Evolutionary conservation across 2,888 invertebrate genomes (phyloP).

Genomic region (Bellardia bayeri): DNA sequence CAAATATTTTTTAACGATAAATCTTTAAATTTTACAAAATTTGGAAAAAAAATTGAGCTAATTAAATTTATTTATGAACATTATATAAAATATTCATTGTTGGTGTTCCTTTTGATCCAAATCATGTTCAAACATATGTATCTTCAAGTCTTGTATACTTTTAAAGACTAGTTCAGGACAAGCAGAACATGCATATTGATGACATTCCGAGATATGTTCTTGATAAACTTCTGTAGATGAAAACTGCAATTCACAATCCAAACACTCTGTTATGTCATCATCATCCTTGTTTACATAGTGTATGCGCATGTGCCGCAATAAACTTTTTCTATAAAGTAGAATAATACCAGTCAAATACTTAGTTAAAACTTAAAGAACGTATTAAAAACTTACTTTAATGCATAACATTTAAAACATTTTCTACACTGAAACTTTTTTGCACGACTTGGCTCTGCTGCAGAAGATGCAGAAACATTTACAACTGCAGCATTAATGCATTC

Average conservation of each 20-base stretch:
- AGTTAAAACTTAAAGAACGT: background rate
- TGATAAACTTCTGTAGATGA: constrained; percentile 48
- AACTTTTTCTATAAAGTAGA: constrained; percentile 72
- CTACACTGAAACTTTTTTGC: constrained; percentile 79
- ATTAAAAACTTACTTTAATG: constrained; percentile 77
- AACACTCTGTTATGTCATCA: constrained; percentile 64
- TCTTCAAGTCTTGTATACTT: constrained; percentile 66
- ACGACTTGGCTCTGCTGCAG: constrained; percentile 73
- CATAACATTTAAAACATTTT: constrained; percentile 80
- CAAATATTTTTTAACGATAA: too few relatives aligned
- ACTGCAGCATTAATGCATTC: constrained; percentile 69
- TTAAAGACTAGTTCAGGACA: constrained; percentile 71
- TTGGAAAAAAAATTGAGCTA: too few relatives aligned
- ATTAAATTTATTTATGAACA: too few relatives aligned
- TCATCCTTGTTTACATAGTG: constrained; percentile 61
- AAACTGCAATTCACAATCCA: constrained; percentile 67
- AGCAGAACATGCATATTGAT: constrained; percentile 67
- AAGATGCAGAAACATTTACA: constrained; percentile 74
- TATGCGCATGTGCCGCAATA: constrained; percentile 74
- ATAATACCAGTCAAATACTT: background rate
- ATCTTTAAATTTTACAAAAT: too few relatives aligned
- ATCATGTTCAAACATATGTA: constrained; percentile 73
- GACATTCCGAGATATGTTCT: constrained; percentile 62
- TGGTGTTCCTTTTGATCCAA: constrained; percentile 49
- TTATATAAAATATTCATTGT: background rate